phyloP scores from a whole-genome alignment of 2,113 vertebrate genomes.

The Takifugu bimaculatus region DNA sequence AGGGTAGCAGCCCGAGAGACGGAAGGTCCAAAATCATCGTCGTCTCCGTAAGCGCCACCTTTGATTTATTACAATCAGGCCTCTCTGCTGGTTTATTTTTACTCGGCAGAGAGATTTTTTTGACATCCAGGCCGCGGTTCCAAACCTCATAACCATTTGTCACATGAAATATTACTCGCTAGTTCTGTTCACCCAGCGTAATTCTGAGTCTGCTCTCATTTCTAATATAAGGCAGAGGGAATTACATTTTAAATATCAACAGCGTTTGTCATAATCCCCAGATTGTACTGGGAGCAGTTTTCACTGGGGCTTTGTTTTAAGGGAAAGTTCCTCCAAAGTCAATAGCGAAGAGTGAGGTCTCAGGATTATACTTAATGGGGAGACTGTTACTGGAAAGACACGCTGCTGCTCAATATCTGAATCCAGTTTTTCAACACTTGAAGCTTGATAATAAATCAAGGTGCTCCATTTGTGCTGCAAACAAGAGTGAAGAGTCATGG shows the following conservation, averaged over 20 bases:
- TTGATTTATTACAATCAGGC: not conserved
- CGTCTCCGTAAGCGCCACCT: slow-evolving; percentile 55
- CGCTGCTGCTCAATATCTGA: not conserved
- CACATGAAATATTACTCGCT: too few species aligned
- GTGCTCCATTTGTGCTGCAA: not conserved
- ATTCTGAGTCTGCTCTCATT: too few species aligned
- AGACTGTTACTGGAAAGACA: slow-evolving; percentile 1
- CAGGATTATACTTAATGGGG: slow-evolving; percentile 3
- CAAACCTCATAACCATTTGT: too few species aligned
- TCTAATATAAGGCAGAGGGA: not conserved
- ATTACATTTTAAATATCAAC: not conserved
- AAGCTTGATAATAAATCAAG: not conserved
- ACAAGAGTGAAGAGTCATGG: not conserved
- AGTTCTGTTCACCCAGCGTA: too few species aligned
- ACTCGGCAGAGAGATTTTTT: not conserved
- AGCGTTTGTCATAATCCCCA: not conserved
- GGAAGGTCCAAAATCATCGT: slow-evolving; percentile 72
- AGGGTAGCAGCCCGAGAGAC: slow-evolving; percentile 65
- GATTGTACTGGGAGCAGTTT: slow-evolving; percentile 1
- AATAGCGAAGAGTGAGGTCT: not conserved
- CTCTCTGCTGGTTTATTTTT: not conserved
- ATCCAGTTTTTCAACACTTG: not conserved
- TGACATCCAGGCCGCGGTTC: not conserved
- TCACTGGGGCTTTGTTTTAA: not conserved
- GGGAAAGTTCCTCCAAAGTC: not conserved